A percentile compares a stretch with the other conserved stretches of the same genome.
Conservation (phyloP, 2,797 vertebrate species). For the Anableps anableps region DNA sequence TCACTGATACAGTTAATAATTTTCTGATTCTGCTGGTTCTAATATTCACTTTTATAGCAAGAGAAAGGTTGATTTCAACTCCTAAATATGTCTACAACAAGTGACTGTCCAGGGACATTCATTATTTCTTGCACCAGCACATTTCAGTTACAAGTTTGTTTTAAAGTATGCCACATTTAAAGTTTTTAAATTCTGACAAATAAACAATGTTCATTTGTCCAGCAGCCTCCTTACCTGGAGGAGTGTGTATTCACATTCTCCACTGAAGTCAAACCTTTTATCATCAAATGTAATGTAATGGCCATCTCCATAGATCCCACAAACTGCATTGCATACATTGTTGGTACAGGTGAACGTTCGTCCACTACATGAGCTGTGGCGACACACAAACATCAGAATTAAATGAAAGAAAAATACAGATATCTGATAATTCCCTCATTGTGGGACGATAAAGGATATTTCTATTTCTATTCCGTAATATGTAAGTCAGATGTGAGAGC, state of each 20-base stretch:
- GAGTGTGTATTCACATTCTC: slow-evolving; percentile 92
- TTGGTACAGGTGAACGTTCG: slow-evolving; percentile 87
- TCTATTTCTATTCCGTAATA: too few species aligned
- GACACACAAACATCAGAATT: slow-evolving; percentile 29
- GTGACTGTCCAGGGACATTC: neutral
- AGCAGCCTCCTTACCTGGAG: slow-evolving; percentile 82
- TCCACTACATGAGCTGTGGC: slow-evolving; percentile 82
- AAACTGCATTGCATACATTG: slow-evolving; percentile 85
- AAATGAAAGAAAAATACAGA: neutral
- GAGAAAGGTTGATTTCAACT: neutral
- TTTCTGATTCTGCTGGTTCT: neutral
- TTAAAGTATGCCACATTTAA: neutral
- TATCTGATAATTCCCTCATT: too few species aligned
- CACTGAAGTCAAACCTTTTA: slow-evolving; percentile 89
- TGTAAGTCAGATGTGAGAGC: neutral
- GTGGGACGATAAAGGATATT: too few species aligned
- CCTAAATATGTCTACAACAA: neutral
- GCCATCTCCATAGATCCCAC: slow-evolving; percentile 90
- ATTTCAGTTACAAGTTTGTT: neutral
- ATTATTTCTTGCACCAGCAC: neutral
- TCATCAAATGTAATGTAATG: slow-evolving; percentile 93
- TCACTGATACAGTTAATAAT: neutral
- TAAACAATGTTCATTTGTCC: neutral
- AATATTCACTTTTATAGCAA: neutral
- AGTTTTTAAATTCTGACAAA: neutral